Base-by-base conservation (phyloP, 1,140 invertebrate genomes). In the Meloidogyne hapla region DNA sequence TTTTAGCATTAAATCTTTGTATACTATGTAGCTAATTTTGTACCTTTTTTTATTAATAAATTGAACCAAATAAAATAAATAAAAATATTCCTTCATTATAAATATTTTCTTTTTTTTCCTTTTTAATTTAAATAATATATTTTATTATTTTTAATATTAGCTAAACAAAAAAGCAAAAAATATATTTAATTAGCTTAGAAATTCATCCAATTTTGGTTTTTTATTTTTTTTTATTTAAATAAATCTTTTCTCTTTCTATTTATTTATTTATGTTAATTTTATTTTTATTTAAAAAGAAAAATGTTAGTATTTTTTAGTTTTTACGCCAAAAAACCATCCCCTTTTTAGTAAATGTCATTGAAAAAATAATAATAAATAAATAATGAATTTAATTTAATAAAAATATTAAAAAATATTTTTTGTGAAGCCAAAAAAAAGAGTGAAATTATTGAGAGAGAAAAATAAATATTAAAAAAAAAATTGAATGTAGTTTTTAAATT, bases 341-440 rank as follows among this genome's bases (percentile, higher is more conserved):
- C 28, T 28, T 26, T 26, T 23, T 65, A 1, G 1, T n/a, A 13
- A 26, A 26, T 65, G 9, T 28, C 2, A 65, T 18, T 65, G 28
- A 18, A 65, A 4, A 28, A 28, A 64, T 8, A n/a, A 23, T 62
- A 65, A 23, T 66, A 33, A 26, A 26, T 66, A 38, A 38, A 26
- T 33, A 66, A 66, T 66, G 15, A 33, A 26, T 38, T 66, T 26
- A 64, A 33, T 66, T 38, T 66, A 9, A 33, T 38, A 66, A 66
- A 66, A 42, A 42, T 12, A 2, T 42, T 13, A 42, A 42, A 42
- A 42, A 13, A 12, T 13, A 42, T 42, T 13, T 42, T 42, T 38
- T 38, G 9, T 38, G 3, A n/a, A 33, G 33, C 33, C 33, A 33
- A 33, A 33, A 33, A 33, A 33, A 6, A 33, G 33, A 12, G 33